Evolutionary conservation across 2,888 invertebrate genomes (phyloP), one percentile per base, ranked within the genome.

Genomic region (Lycocerus yunnanus): DNA sequence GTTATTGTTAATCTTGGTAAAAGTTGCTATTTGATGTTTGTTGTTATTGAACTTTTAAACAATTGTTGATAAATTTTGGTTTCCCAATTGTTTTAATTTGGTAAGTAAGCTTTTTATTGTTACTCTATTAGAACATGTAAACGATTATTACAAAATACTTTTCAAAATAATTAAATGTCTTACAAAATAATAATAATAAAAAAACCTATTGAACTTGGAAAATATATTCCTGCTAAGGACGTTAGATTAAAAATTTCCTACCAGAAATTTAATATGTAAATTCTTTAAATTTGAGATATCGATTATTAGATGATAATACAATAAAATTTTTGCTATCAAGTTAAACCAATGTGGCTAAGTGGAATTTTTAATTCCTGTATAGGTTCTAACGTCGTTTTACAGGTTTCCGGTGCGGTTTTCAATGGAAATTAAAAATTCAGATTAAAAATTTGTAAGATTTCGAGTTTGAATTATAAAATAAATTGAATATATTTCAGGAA

Each of bases 11-110:
- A 65, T 21, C 73, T 61, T 65, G 24, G 58, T 70, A 16, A 15
- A 18, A 21, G 18, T 68, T 69, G 69, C 24, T 75, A 59, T 61
- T n/a, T 43, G 43, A 27, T 66, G 59, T 61, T 60, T 75, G 71
- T 76, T 59, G 24, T 63, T 69, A 16, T 18, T 24, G 11, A 24
- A 71, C 71, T 71, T 65, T 66, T 66, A 20, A 63, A 63, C n/a
- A 63, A 63, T 63, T 63, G 18, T 63, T 63, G 61, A 63, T 43
- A 18, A 18, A 21, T 24, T 15, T n/a, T 66, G 66, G 15, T 66
- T 67, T 27, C 15, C 10, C 15, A 13, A 67, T 43, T 18, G 43
- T 67, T 20, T 67, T 43, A 58, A 15, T 67, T 18, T 14, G 24
- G 16, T 27, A 58, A 67, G 16, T 67, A 11, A 14, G 58, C 15